These are phyloP conservation scores for Daboia siamensis DNA, from an alignment of 2,113 vertebrate species.

Conservation along the genomic window DNA sequence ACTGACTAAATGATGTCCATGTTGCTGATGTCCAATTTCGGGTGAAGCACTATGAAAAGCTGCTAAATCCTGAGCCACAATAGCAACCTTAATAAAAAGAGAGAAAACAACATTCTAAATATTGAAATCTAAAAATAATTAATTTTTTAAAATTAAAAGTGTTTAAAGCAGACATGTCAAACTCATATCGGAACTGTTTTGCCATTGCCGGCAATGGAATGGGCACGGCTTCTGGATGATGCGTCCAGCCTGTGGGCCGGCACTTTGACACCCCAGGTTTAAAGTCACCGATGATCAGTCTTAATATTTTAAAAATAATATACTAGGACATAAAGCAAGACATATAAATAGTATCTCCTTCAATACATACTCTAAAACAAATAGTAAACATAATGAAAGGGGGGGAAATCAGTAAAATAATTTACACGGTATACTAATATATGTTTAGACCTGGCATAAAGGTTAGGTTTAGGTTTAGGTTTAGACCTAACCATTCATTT, in stretches of 20 bases:
- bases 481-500: too few relatives aligned
- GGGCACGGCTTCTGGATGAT: too few relatives aligned
- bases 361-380: background rate
- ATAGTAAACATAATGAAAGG: background rate
- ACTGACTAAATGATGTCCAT: constrained; percentile 82
- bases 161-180: background rate
- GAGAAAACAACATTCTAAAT: constrained; percentile 19
- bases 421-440: background rate
- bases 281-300: background rate
- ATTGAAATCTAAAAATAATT: background rate
- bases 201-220: too few relatives aligned
- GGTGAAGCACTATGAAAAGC: constrained; percentile 88
- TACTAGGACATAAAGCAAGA: background rate
- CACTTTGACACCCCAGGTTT: background rate
- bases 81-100: constrained; percentile 85
- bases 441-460: too few relatives aligned
- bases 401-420: background rate
- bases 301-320: background rate
- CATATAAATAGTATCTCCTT: background rate
- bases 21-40: constrained; percentile 84
- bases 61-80: constrained; percentile 94
- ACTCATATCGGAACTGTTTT: too few relatives aligned
- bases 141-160: background rate
- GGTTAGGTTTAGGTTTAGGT: too few relatives aligned
- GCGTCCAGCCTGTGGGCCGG: too few relatives aligned